Evolutionary conservation across 2,797 vertebrate species (phyloP), one percentile per base, ranked within the genome.

Genomic region (Rachycentron canadum): DNA sequence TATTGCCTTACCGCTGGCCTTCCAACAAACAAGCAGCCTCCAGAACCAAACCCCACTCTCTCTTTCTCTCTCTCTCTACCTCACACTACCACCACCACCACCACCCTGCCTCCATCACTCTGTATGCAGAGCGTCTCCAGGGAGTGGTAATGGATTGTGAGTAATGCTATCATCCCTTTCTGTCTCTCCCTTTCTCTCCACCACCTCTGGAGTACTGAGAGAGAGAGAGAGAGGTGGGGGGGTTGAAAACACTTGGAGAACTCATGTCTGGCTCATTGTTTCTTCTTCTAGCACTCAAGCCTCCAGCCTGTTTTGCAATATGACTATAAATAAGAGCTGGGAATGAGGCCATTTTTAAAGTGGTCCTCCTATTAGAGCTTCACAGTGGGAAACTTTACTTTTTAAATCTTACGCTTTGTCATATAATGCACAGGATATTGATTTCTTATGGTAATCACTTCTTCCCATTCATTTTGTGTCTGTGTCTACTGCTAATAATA

Each of bases 141-240:
- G 90, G 93, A 92, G 85, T 83, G 87, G 88, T 94, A 95, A 95
- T 95, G 94, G 93, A 91, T 92, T 93, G 89, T 93, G 90, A 92
- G 91, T 94, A 93, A 94, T 94, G 92, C 91, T 91, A 93, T 94
- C 92, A 88, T 83, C 84, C 84, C 74, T 64, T 65, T 76, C 76
- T 52, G 60, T 64, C 77, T 78, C 78, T 61, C 36, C 78, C 69
- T 69, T 26, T 69, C 73, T 41, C 73, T 70, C 78, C 36, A 75
- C 82, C 78, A 83, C 82, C 90, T 88, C 86, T 80, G 84, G 82
- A 81, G 84, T 56, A 60, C 52, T 28, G 23, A 49, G 59, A 71
- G 45, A 62, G 78, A 72, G 70, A 49, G 59, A 71, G 52, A 62
- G 78, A 69, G 70, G 80, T 75, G 26, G 40, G 76, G 83, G 43